These are phyloP conservation scores for Podarcis lilfordi DNA, from an alignment of 2,797 vertebrate genomes.

Conservation along the genomic window DNA sequence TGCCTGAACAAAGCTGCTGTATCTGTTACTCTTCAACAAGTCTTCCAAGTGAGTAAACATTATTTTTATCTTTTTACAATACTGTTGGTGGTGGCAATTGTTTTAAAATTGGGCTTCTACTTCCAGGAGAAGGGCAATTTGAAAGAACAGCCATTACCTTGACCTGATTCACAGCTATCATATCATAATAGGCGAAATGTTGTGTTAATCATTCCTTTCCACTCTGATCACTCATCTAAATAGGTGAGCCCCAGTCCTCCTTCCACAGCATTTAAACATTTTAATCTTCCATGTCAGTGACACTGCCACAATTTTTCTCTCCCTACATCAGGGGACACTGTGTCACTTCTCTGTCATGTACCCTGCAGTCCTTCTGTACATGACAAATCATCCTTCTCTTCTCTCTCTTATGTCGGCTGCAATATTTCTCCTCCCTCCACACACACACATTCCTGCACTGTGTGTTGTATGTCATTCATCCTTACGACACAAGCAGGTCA, in stretches of 20 bases:
- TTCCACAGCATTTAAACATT: slow-evolving; percentile 39
- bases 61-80: too few relatives aligned
- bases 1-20: too few relatives aligned
- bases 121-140: not conserved
- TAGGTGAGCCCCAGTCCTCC: slow-evolving; percentile 29
- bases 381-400: slow-evolving; percentile 23
- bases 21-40: too few relatives aligned
- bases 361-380: not conserved
- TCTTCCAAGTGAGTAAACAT: too few relatives aligned
- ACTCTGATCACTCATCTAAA: not conserved
- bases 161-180: not conserved
- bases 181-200: slow-evolving; percentile 28
- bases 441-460: not conserved
- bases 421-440: not conserved
- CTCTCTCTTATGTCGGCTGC: not conserved
- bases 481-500: not conserved
- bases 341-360: slow-evolving; percentile 20
- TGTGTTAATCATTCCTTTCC: slow-evolving; percentile 18
- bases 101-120: slow-evolving; percentile 22
- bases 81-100: not conserved
- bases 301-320: slow-evolving; percentile 40
- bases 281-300: slow-evolving; percentile 30
- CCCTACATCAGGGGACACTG: not conserved
- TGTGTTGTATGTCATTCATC: not conserved
- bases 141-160: slow-evolving; percentile 12